Conservation (phyloP, 2,888 invertebrate genomes). For the Epirrhoe alternata region DNA sequence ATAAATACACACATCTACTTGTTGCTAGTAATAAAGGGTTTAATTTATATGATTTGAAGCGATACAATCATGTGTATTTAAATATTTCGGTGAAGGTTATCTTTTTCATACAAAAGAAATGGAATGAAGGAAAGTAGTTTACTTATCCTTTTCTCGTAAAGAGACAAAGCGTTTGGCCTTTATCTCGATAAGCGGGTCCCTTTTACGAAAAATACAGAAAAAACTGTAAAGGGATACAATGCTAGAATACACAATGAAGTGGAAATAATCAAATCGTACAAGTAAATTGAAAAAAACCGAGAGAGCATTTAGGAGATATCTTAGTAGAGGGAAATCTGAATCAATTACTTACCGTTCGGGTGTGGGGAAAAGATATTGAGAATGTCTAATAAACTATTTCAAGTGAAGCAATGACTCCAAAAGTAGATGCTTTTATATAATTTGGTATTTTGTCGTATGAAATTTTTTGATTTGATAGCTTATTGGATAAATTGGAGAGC, state of each 20-base stretch:
- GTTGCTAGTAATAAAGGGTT: background rate
- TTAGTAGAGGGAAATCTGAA: conserved; percentile 52
- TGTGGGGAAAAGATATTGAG: conserved; percentile 5
- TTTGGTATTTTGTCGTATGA: too few relatives aligned
- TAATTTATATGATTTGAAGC: conserved; percentile 1
- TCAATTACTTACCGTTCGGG: conserved; percentile 40
- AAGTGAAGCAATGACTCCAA: background rate
- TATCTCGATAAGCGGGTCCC: conserved; percentile 48
- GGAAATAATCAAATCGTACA: conserved; percentile 54
- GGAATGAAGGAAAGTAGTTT: conserved; percentile 42
- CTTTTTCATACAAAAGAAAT: conserved; percentile 35
- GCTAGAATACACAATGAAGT: conserved; percentile 55
- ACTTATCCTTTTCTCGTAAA: conserved; percentile 44
- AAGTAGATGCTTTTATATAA: too few relatives aligned
- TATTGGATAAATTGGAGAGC: too few relatives aligned
- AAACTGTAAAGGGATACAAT: conserved; percentile 50
- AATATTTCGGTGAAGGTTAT: conserved; percentile 29
- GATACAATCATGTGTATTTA: conserved; percentile 18
- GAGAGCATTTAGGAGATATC: conserved; percentile 49
- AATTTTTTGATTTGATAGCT: too few relatives aligned
- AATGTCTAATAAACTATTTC: background rate
- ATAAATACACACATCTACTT: background rate
- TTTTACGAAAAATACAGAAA: conserved; percentile 48
- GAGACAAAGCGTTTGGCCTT: conserved; percentile 49
- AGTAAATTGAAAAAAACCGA: conserved; percentile 59